Base-by-base conservation (phyloP, 1,140 invertebrate genomes). In the Amyelois transitella region DNA sequence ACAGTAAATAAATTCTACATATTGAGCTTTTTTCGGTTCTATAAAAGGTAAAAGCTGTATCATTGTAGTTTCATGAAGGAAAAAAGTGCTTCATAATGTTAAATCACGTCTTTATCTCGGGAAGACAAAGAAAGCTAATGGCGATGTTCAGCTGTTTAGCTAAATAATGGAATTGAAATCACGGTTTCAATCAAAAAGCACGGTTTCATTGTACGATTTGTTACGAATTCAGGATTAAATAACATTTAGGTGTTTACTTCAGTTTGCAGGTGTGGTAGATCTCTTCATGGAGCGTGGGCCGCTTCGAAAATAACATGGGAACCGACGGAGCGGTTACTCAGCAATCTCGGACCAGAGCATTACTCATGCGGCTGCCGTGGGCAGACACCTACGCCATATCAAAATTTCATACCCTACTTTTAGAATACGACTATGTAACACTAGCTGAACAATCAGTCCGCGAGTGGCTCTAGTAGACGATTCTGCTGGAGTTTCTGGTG, bases 211-310 rank as follows among this genome's bases (percentile, higher is more conserved):
- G 19, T 1, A 19, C 19, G 19, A 8, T 75, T 71, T 77, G 69
- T 70, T 72, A 66, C 69, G 53, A 51, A 73, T 62, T 60, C 32
- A 25, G 59, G 68, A 81, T 84, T 81, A 60, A 76, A 77, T 81
- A 84, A 84, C 75, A 59, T 58, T 83, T 81, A 84, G 81, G 83
- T 86, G 81, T 81, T 80, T 80, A 77, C 72, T 55, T 68, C 59
- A 53, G 58, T 63, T 49, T 66, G 67, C 82, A 86, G 83, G 83
- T 85, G 80, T 78, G 72, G 72, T 75, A 52, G 72, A 80, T 84
- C 71, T 77, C 64, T 69, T 58, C 60, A 69, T 64, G 57, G 55
- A 28, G 78, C 73, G 81, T 84, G 74, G 80, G 81, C 62, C 48
- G 76, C 43, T 19, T 65, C 75, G 62, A 81, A 86, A 84, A 84